Conservation (phyloP, 2,888 invertebrate genomes). For the Drosophila imparisetae region DNA sequence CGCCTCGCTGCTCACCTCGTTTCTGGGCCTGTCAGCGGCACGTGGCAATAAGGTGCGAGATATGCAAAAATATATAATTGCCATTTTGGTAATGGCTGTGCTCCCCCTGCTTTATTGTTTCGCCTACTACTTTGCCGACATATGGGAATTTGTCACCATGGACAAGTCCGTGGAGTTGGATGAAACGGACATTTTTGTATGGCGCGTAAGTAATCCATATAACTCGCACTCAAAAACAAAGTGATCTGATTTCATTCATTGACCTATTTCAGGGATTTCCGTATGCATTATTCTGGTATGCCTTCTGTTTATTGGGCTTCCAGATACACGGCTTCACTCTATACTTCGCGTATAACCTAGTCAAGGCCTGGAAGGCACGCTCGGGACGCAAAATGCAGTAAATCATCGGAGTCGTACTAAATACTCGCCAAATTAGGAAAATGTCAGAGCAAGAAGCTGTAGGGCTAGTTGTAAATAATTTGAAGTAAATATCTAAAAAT, state of each 20-base stretch:
- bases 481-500: constrained; percentile 40
- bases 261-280: constrained; percentile 90
- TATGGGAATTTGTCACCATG: constrained; percentile 90
- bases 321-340: constrained; percentile 95
- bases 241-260: background rate
- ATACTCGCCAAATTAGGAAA: constrained; percentile 77
- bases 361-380: constrained; percentile 93
- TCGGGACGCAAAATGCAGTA: constrained; percentile 90
- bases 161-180: constrained; percentile 87
- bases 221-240: background rate
- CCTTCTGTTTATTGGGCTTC: constrained; percentile 92
- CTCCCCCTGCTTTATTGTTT: constrained; percentile 93
- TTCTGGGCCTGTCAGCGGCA: constrained; percentile 93
- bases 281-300: constrained; percentile 96
- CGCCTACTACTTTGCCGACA: constrained; percentile 92
- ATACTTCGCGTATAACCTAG: constrained; percentile 92
- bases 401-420: constrained; percentile 46
- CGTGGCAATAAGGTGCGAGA: constrained; percentile 92
- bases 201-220: constrained; percentile 89
- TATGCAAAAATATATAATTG: constrained; percentile 92
- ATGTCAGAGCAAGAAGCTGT: constrained; percentile 53
- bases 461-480: constrained; percentile 76
- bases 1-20: constrained; percentile 91
- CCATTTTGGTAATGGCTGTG: constrained; percentile 91
- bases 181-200: constrained; percentile 89